A percentile compares a stretch with the other conserved stretches of the same genome.
These are phyloP conservation scores for Taurulus bubalis DNA, from an alignment of 2,113 vertebrate species.

Conservation along the genomic window DNA sequence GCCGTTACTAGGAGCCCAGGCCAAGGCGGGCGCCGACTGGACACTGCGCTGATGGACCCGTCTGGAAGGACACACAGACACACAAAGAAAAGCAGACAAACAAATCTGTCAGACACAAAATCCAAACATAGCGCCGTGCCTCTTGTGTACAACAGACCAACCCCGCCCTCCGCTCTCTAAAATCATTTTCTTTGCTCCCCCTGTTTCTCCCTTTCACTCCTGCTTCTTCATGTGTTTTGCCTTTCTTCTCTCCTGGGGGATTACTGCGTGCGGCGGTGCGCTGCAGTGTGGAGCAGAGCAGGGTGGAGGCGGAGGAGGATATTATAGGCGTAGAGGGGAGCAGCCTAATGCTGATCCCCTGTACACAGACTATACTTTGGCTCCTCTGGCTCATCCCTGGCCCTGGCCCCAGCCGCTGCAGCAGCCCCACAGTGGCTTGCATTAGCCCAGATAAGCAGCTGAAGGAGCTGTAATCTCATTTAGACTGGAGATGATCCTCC, in stretches of 20 bases:
- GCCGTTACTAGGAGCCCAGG: conserved; percentile 75
- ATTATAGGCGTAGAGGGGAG: conserved; percentile 69
- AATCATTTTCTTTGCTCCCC: conserved; percentile 55
- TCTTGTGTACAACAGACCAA: conserved; percentile 46
- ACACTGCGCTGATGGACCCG: conserved; percentile 86
- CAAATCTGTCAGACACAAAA: conserved; percentile 61
- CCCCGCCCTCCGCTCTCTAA: conserved; percentile 46
- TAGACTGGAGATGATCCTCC: conserved; percentile 99
- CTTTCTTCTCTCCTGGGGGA: conserved; percentile 78
- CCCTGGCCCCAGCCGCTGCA: conserved; percentile 67
- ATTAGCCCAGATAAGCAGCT: conserved; percentile 99
- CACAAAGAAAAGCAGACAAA: conserved; percentile 64
- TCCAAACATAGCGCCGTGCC: conserved; percentile 44
- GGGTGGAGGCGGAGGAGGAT: conserved; percentile 67
- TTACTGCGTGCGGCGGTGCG: conserved; percentile 74
- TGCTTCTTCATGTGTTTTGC: conserved; percentile 73
- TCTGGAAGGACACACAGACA: conserved; percentile 70
- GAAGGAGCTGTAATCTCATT: conserved; percentile 99
- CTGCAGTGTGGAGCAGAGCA: conserved; percentile 63
- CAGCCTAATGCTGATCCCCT: conserved; percentile 75
- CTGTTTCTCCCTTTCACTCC: conserved; percentile 61
- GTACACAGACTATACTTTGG: conserved; percentile 78
- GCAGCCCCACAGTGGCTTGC: conserved; percentile 92
- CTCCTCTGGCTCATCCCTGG: conserved; percentile 76
- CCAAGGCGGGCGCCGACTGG: conserved; percentile 73